phyloP scores from a whole-genome alignment of 2,888 invertebrate genomes.

The Polyommatus iphigenia region DNA sequence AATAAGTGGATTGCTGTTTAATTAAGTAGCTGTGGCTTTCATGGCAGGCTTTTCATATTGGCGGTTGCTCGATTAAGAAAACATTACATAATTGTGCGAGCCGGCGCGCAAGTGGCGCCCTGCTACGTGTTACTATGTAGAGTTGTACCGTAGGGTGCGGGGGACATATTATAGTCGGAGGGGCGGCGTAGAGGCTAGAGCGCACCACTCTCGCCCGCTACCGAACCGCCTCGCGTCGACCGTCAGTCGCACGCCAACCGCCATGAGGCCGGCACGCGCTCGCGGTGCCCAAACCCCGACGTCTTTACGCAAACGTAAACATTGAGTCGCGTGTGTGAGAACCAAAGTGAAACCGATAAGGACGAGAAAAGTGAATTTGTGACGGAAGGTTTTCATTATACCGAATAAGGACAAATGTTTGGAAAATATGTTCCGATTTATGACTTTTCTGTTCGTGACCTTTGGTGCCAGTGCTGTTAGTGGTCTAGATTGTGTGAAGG shows the following conservation, averaged over 20 bases:
- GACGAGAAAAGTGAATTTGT: constrained; percentile 46
- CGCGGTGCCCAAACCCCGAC: constrained; percentile 56
- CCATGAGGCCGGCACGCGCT: constrained; percentile 68
- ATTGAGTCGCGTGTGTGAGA: constrained; percentile 61
- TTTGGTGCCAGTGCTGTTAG: constrained; percentile 71
- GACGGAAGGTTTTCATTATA: constrained; percentile 46
- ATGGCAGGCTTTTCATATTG: constrained; percentile 34
- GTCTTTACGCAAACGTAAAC: constrained; percentile 66
- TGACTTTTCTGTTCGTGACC: constrained; percentile 76
- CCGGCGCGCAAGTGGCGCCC: constrained; percentile 75
- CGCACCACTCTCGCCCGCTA: constrained; percentile 62
- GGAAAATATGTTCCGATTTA: constrained; percentile 75
- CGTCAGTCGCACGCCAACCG: constrained; percentile 70
- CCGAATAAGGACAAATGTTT: constrained; percentile 66
- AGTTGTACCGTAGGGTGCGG: constrained; percentile 54
- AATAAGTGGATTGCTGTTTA: not conserved
- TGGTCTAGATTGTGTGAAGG: constrained; percentile 67
- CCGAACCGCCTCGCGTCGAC: constrained; percentile 53
- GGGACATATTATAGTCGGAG: constrained; percentile 52
- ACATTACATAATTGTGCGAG: constrained; percentile 77
- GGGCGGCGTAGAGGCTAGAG: constrained; percentile 55
- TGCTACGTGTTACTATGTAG: constrained; percentile 75
- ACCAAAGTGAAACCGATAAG: constrained; percentile 48
- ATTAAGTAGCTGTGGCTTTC: not conserved
- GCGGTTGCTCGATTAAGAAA: constrained; percentile 74